phyloP scores from a whole-genome alignment of 2,888 invertebrate genomes.

The Allophyes oxyacanthae region DNA sequence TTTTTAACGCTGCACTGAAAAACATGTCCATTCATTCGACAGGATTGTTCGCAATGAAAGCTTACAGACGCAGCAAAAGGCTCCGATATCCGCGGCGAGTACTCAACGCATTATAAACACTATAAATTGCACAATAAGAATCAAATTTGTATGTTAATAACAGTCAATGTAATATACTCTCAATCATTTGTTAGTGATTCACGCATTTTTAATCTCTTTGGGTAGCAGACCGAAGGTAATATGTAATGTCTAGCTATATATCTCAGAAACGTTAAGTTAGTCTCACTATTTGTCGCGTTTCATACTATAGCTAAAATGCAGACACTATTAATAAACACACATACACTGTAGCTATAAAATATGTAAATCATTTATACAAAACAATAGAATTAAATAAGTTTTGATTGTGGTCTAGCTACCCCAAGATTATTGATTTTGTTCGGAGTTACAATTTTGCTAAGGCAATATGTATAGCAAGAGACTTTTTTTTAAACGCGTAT shows the following conservation, averaged over 20 bases:
- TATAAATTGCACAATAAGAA: conserved; percentile 43
- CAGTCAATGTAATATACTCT: conserved; percentile 24
- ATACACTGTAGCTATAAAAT: too few relatives aligned
- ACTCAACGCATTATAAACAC: conserved; percentile 46
- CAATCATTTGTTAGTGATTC: conserved; percentile 22
- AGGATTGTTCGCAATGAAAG: conserved; percentile 32
- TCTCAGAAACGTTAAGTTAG: too few relatives aligned
- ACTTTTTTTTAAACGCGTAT: background rate
- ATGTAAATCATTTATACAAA: too few relatives aligned
- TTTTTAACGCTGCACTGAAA: conserved; percentile 42
- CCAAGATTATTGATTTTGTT: too few relatives aligned
- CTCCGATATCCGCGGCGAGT: conserved; percentile 38
- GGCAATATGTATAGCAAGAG: too few relatives aligned
- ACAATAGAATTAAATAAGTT: too few relatives aligned
- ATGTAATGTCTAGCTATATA: too few relatives aligned
- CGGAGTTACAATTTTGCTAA: too few relatives aligned
- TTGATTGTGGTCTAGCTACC: too few relatives aligned
- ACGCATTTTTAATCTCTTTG: conserved; percentile 10
- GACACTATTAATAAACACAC: too few relatives aligned
- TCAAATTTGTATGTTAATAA: conserved; percentile 37
- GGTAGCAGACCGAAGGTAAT: conserved; percentile 5
- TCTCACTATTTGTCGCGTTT: too few relatives aligned
- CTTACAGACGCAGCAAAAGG: conserved; percentile 35
- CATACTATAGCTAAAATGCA: too few relatives aligned
- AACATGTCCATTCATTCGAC: conserved; percentile 28